Conservation (phyloP, 1,140 invertebrate genomes). For the Pogonomyrmex barbatus region DNA sequence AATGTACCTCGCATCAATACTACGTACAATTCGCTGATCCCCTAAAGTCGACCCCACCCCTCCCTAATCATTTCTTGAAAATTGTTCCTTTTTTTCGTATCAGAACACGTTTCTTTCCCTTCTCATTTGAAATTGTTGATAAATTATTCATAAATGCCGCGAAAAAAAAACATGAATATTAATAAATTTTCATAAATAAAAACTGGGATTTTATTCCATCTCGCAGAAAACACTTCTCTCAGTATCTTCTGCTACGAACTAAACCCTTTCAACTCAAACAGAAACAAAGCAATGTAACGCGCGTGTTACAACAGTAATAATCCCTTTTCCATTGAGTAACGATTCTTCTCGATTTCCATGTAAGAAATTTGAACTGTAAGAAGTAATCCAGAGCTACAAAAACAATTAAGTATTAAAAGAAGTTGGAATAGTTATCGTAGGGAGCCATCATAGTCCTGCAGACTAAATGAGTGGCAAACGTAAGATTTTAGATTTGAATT, state of each 20-base stretch:
- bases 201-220: not conserved
- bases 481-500: too few relatives aligned
- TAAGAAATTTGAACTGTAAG: too few relatives aligned
- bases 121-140: constrained; percentile 4
- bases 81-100: constrained; percentile 5
- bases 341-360: too few relatives aligned
- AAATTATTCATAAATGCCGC: constrained; percentile 12
- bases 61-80: not conserved
- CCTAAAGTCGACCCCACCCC: not conserved
- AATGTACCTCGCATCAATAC: not conserved
- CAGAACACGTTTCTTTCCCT: not conserved
- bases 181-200: constrained; percentile 20
- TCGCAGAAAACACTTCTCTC: not conserved
- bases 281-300: not conserved
- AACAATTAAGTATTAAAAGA: too few relatives aligned
- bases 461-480: too few relatives aligned
- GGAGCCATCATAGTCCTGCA: too few relatives aligned
- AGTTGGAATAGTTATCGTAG: too few relatives aligned
- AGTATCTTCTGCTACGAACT: not conserved
- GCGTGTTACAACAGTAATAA: not conserved
- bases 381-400: too few relatives aligned
- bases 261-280: not conserved
- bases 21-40: constrained; percentile 17
- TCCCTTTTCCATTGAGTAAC: too few relatives aligned
- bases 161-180: constrained; percentile 10